A percentile compares a stretch with the other conserved stretches of the same genome.
Evolutionary conservation across 2,113 vertebrate genomes (phyloP).

Genomic region (Prunella fulvescens): DNA sequence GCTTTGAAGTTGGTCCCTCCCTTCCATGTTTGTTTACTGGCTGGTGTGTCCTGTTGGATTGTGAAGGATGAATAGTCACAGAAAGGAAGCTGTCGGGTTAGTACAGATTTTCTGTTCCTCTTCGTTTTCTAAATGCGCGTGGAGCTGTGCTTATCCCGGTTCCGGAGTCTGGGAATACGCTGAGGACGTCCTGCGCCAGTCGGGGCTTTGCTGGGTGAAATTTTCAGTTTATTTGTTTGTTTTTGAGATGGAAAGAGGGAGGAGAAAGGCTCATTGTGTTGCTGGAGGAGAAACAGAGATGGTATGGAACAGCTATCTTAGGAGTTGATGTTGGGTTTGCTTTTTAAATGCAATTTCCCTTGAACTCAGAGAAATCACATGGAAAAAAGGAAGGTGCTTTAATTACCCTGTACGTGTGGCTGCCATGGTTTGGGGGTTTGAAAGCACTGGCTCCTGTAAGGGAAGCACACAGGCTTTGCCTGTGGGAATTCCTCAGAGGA

Average conservation of each 20-base stretch:
- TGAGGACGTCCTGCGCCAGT: fast-evolving
- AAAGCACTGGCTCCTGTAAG: neutral
- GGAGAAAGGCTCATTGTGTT: neutral
- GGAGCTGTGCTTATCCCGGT: neutral
- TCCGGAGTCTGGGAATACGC: fast-evolving
- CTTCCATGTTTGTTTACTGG: conserved; percentile 15
- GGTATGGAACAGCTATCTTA: neutral
- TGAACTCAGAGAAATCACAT: neutral
- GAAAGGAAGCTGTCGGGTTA: neutral
- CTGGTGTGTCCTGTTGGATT: conserved; percentile 2
- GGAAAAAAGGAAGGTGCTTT: neutral
- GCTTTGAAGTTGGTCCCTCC: conserved; percentile 44
- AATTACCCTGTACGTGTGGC: neutral
- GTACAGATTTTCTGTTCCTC: neutral
- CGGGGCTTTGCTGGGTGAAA: neutral
- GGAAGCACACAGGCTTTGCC: neutral
- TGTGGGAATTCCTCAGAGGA: neutral
- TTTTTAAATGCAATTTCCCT: neutral
- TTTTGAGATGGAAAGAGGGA: neutral
- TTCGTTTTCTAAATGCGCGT: fast-evolving
- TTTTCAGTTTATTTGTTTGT: neutral
- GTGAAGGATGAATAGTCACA: conserved; percentile 39
- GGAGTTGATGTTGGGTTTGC: neutral
- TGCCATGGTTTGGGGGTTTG: neutral
- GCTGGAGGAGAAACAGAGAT: neutral